A percentile compares a stretch with the other conserved stretches of the same genome.
These are phyloP conservation scores for Argyra leucocephala DNA, from an alignment of 2,888 invertebrate species.

Conservation along the genomic window DNA sequence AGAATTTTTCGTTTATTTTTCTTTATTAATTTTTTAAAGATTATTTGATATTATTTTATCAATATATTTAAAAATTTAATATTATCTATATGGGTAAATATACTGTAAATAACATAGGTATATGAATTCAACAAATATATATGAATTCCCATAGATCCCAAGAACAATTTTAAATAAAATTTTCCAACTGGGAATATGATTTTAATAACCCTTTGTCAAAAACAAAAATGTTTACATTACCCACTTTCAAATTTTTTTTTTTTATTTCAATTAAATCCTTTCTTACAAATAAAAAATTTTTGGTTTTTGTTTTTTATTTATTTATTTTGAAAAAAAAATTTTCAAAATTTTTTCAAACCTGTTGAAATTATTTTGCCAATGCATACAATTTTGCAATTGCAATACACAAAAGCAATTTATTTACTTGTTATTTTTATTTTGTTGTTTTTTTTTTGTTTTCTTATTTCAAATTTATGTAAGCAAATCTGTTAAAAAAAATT, in stretches of 20 bases:
- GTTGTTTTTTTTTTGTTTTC: too few relatives aligned
- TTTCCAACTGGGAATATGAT: conserved; percentile 1
- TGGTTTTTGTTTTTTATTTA: not conserved
- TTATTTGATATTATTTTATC: not conserved
- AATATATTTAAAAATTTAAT: not conserved
- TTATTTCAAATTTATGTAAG: too few relatives aligned
- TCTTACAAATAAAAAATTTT: too few relatives aligned
- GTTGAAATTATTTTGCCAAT: conserved; percentile 6
- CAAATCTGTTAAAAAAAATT: too few relatives aligned
- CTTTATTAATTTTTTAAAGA: not conserved
- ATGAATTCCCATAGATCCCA: not conserved
- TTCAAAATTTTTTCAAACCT: not conserved
- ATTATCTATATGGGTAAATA: not conserved
- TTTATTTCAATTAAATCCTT: too few relatives aligned
- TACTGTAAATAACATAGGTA: too few relatives aligned
- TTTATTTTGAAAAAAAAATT: not conserved
- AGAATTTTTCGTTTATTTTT: too few relatives aligned
- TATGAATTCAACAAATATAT: too few relatives aligned
- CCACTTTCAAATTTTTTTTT: too few relatives aligned
- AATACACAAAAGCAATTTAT: not conserved
- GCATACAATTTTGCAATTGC: not conserved
- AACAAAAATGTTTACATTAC: not conserved
- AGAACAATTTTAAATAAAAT: not conserved
- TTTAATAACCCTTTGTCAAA: not conserved
- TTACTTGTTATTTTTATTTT: too few relatives aligned